Base-by-base conservation (phyloP, 2,888 invertebrate species). In the Athalia rosae region DNA sequence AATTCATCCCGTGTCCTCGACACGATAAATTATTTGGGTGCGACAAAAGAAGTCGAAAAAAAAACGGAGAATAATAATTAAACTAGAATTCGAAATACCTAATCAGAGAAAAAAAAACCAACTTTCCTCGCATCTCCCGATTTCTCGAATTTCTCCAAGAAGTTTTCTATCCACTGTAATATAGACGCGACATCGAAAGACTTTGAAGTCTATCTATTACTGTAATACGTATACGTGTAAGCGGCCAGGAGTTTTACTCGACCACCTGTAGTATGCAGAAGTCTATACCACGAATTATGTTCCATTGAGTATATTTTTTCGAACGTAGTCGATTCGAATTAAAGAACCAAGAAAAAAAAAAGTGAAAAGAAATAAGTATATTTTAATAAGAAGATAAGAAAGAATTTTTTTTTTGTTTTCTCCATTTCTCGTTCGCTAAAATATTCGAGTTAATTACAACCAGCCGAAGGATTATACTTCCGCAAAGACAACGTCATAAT, bases 401-500 rank as follows among this genome's bases (percentile, higher is more conserved):
- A n/a, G n/a, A n/a, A 53, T 53, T 53, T 53, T 53, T 53, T n/a
- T n/a, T n/a, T n/a, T n/a, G n/a, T n/a, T n/a, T 11, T 53, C 11
- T 9, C 4, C 3, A 53, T 53, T 28, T 28, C 28, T 28, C 64
- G 56, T 78, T 78, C 48, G 47, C 47, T 59, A 64, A 76, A 62
- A 67, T 13, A 64, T 56, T 59, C 76, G 64, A 78, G 78, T 61
- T 80, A 80, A 77, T 79, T 85, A 86, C 87, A 79, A 87, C 86
- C 85, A 82, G 86, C 78, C 87, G 84, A 79, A 93, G 92, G 28
- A 28, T n/a, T n/a, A 28, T 28, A 28, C 28, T 28, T 28, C 28
- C 28, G 28, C 28, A 28, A 28, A 28, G 28, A 28, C 28, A 28
- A 28, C 28, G n/a, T n/a, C n/a, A 28, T 28, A 87, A 95, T 95